phyloP scores from a whole-genome alignment of 2,797 vertebrate species.

The Platalea minor region DNA sequence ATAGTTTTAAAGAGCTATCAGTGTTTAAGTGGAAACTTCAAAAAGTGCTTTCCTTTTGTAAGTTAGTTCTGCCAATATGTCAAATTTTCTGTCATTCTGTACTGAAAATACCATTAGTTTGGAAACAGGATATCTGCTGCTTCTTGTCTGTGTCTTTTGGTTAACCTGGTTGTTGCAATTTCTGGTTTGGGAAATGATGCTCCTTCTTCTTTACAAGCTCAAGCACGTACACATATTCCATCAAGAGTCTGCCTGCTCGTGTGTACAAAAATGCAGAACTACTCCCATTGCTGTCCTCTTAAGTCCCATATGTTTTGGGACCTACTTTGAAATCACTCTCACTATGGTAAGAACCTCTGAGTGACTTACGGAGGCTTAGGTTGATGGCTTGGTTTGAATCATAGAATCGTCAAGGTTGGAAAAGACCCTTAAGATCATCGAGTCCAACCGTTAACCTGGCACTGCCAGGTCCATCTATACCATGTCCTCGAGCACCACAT shows the following conservation, averaged over 20 bases:
- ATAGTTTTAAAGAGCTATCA: background rate
- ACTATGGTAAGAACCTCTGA: background rate
- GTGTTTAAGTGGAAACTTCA: constrained; percentile 1
- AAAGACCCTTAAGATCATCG: no score
- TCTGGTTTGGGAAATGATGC: background rate
- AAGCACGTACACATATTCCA: background rate
- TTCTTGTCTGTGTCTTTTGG: background rate
- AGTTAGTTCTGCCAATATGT: background rate
- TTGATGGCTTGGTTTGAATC: background rate
- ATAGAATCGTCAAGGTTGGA: no score
- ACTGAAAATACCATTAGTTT: background rate
- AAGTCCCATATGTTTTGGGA: background rate
- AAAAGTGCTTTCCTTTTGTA: background rate
- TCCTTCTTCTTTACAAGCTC: background rate
- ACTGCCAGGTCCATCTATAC: no score
- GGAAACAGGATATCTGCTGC: background rate
- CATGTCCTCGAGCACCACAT: no score
- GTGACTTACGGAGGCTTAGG: background rate
- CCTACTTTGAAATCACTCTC: background rate
- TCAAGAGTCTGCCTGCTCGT: background rate
- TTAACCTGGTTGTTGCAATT: background rate
- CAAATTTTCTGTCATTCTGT: background rate
- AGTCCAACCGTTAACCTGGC: no score
- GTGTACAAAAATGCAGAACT: background rate
- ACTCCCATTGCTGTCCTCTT: background rate